Evolutionary conservation across 2,113 vertebrate species (phyloP).

Genomic region (Sturnus vulgaris): DNA sequence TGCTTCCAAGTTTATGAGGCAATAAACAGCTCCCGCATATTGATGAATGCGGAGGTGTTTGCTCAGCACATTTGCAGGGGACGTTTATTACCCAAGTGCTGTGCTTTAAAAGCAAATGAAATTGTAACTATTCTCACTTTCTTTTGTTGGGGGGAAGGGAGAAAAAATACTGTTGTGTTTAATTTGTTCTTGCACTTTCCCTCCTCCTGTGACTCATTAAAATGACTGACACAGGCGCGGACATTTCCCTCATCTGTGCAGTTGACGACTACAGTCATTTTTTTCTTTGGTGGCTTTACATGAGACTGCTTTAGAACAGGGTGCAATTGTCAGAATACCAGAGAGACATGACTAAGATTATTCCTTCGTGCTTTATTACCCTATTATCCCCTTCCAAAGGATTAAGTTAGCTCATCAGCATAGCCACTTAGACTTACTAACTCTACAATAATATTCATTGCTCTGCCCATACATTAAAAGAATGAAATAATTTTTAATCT

Average conservation of each 20-base stretch:
- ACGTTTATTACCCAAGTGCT: conserved; percentile 68
- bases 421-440: conserved; percentile 28
- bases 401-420: conserved; percentile 36
- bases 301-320: conserved; percentile 8
- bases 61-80: conserved; percentile 76
- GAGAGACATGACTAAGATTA: conserved; percentile 27
- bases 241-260: neutral
- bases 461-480: neutral
- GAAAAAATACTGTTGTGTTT: conserved; percentile 55
- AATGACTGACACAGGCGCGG: conserved; percentile 38
- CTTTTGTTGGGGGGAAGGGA: conserved; percentile 1
- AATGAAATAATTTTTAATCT: conserved; percentile 59
- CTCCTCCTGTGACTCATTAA: conserved; percentile 59
- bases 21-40: conserved; percentile 78
- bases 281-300: conserved; percentile 12
- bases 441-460: conserved; percentile 1
- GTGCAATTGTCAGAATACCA: conserved; percentile 22
- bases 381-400: conserved; percentile 18
- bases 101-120: conserved; percentile 71
- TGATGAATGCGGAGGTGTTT: conserved; percentile 75
- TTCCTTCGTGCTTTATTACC: conserved; percentile 23
- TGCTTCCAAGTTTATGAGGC: conserved; percentile 81
- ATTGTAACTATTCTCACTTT: conserved; percentile 64
- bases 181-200: conserved; percentile 54
- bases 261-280: neutral